Percentiles rank a stretch among this genome's conserved stretches.
Evolutionary conservation across 1,140 invertebrate species (phyloP).

Genomic region (Ceratosolen solmsi): DNA sequence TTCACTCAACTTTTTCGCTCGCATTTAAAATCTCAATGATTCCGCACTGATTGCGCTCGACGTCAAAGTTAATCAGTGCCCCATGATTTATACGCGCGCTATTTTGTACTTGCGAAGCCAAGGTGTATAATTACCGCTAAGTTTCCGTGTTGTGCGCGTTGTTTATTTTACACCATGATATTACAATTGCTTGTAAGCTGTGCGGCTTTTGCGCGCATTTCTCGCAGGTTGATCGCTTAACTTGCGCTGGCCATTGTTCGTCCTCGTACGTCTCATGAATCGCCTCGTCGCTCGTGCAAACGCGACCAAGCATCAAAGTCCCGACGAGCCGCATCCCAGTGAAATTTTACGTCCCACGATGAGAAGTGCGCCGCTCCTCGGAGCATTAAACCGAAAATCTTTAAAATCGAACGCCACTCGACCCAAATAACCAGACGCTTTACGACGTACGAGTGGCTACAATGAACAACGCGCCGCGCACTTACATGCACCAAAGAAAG

Average conservation of each 20-base stretch:
- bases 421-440: constrained; percentile 41
- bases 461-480: constrained; percentile 8
- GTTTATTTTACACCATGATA: not conserved
- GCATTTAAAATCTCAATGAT: no score
- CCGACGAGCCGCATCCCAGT: not conserved
- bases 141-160: not conserved
- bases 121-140: not conserved
- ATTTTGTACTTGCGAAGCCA: no score
- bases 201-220: not conserved
- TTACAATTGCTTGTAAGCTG: not conserved
- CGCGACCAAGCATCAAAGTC: not conserved
- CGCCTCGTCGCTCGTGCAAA: not conserved
- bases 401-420: constrained; percentile 37
- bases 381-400: constrained; percentile 27
- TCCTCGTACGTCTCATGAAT: constrained; percentile 2
- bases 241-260: not conserved
- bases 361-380: constrained; percentile 13
- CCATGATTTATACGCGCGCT: not conserved
- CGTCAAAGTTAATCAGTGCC: not conserved
- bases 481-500: constrained; percentile 20
- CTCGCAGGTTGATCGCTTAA: not conserved
- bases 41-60: no score
- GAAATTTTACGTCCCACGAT: constrained; percentile 10
- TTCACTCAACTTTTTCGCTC: no score
- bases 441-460: constrained; percentile 35